Evolutionary conservation across 2,888 invertebrate species (phyloP), one percentile per base, ranked within the genome.

Genomic region (Achlya flavicornis): DNA sequence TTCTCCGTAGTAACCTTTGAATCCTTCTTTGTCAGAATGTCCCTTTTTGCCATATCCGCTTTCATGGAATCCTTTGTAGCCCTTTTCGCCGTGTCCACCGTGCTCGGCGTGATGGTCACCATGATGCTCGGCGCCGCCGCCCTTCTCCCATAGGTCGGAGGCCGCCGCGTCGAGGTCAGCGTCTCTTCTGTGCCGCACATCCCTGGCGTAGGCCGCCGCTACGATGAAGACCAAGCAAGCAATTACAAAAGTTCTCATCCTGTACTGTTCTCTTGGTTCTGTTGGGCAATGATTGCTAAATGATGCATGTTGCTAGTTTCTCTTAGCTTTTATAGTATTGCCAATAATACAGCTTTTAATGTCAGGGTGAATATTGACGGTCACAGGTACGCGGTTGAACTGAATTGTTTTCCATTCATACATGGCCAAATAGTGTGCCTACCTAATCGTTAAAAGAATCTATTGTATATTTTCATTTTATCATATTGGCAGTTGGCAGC

Each of bases 1-100:
- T 78, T 96, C 96, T 58, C 87, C 94, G 79, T 94, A 95, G 75
- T 95, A 92, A 0, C 95, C 95, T 66, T 93, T 91, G 68, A 95
- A 94, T 0, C 94, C 94, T 75, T 95, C 96, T 75, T 96, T 96
- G 76, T 96, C 94, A 70, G 96, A 95, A 79, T 96, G 96, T 2
- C 97, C 97, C 75, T 96, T 96, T 69, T 95, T 93, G 16, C 95
- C 95, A 75, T 96, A 95, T 68, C 95, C 95, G 68, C 95, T 94
- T 58, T 95, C 94, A 73, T 97, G 96, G 71, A 95, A 91, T 19
- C 95, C 95, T 72, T 96, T 95, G 91, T 96, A 96, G 6, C 96
- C 96, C 71, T 96, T 96, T 64, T 96, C 95, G 3, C 94, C 96
- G 75, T 96, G 95, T 61, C 95, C 95, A 0, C 96, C 96, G 65